phyloP scores from a whole-genome alignment of 2,888 invertebrate genomes.

The Calameuta filiformis region DNA sequence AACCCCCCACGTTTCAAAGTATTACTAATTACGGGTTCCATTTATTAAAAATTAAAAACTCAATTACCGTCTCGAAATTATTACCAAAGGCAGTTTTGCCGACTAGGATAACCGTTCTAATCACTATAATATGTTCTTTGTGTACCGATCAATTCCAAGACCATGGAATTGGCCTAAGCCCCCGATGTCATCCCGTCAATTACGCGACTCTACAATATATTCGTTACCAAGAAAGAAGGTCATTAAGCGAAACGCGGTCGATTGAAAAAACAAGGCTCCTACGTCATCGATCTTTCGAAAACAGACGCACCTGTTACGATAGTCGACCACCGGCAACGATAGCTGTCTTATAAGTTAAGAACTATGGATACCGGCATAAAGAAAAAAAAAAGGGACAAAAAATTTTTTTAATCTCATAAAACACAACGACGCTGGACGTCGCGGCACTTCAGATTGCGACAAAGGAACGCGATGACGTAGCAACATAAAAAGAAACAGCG shows the following conservation, averaged over 20 bases:
- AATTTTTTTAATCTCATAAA: background rate
- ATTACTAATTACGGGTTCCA: background rate
- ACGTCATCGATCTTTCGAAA: background rate
- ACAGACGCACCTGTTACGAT: background rate
- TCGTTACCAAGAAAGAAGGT: background rate
- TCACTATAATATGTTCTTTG: background rate
- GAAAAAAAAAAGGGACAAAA: background rate
- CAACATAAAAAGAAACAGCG: background rate
- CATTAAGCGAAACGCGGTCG: background rate
- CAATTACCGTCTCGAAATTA: background rate
- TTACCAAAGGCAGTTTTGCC: background rate
- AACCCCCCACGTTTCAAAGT: background rate
- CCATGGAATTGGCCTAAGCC: background rate
- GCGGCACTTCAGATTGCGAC: background rate
- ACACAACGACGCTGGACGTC: background rate
- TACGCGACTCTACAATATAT: background rate
- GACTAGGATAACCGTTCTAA: background rate
- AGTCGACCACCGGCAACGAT: background rate
- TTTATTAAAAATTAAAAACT: background rate
- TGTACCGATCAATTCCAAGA: background rate
- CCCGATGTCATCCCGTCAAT: background rate
- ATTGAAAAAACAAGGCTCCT: background rate
- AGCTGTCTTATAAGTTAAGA: background rate
- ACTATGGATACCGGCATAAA: background rate
- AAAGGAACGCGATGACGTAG: background rate